Evolutionary conservation across 2,113 vertebrate species (phyloP).

Genomic region (Boulengerochromis microlepis): DNA sequence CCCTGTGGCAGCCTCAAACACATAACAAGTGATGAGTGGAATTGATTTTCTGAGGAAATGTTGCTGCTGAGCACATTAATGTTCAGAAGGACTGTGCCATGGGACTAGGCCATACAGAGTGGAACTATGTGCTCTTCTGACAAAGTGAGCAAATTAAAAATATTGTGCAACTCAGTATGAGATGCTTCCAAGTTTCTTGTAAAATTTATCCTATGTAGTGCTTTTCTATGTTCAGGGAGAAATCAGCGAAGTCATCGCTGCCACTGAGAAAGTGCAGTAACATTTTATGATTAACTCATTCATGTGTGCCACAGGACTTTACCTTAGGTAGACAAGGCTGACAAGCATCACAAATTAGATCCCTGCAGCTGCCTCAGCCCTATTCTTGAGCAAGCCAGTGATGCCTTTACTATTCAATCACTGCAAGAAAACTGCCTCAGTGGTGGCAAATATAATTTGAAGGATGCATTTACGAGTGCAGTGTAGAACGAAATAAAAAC

Average conservation of each 20-base stretch:
- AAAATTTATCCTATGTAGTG: not conserved
- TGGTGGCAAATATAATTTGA: not conserved
- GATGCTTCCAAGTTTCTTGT: not conserved
- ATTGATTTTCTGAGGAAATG: conserved; percentile 48
- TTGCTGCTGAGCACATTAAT: conserved; percentile 20
- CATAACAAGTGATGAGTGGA: conserved; percentile 34
- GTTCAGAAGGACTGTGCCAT: not conserved
- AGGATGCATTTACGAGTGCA: not conserved
- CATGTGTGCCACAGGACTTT: not conserved
- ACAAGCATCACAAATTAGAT: not conserved
- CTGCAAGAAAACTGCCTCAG: not conserved
- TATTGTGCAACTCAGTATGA: not conserved
- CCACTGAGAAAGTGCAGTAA: not conserved
- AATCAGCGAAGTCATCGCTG: not conserved
- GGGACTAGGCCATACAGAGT: not conserved
- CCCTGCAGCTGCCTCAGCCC: not conserved
- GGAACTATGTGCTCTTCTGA: not conserved
- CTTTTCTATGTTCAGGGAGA: not conserved
- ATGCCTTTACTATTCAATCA: not conserved
- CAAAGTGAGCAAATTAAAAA: not conserved
- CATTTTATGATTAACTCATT: conserved; percentile 14
- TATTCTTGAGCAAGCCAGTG: not conserved
- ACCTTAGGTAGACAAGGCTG: not conserved
- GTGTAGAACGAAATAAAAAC: not conserved
- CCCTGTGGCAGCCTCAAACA: conserved; percentile 20